Evolutionary conservation across 2,888 invertebrate species (phyloP), one percentile per base, ranked within the genome.

Genomic region (Pammene aurita): DNA sequence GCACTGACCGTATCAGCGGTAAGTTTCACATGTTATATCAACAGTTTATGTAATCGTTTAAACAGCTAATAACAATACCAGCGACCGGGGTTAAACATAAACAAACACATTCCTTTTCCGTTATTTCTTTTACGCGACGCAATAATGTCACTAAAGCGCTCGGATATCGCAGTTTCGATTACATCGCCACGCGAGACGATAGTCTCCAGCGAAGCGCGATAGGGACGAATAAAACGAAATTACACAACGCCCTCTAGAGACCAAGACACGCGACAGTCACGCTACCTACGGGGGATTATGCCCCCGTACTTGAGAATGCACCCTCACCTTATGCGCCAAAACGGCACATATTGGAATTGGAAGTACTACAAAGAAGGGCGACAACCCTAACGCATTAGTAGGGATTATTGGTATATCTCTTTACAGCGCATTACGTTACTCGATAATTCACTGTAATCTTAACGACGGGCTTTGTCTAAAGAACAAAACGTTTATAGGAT

Each of bases 371-470:
- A 80, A 81, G 77, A 73, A 82, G 86, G 85, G 84, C 82, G 85
- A 80, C 82, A 81, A 84, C 87, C 88, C 89, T 84, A 76, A 77
- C 78, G 81, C 83, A 86, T 89, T 86, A 87, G 78, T 78, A 74
- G 74, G 85, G 88, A 89, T 90, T 89, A 90, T 87, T 86, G 87
- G 82, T 80, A 86, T 88, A 86, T 88, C 87, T 84, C 82, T 87
- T 88, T 82, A 87, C 84, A 83, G 79, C 79, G 83, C 86, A 84
- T 88, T 85, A 86, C 79, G 80, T 80, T 83, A 81, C 83, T 76
- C 81, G 87, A 86, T 88, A 89, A 89, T 84, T 84, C 83, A 82
- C 79, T 79, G 78, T 88, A 86, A 88, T 89, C 87, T 88, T 84
- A 75, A 84, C 78, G 78, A 78, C 71, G 75, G 75, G 78, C 80